phyloP scores from a whole-genome alignment of 1,140 invertebrate genomes.

The Lucilia cuprina region DNA sequence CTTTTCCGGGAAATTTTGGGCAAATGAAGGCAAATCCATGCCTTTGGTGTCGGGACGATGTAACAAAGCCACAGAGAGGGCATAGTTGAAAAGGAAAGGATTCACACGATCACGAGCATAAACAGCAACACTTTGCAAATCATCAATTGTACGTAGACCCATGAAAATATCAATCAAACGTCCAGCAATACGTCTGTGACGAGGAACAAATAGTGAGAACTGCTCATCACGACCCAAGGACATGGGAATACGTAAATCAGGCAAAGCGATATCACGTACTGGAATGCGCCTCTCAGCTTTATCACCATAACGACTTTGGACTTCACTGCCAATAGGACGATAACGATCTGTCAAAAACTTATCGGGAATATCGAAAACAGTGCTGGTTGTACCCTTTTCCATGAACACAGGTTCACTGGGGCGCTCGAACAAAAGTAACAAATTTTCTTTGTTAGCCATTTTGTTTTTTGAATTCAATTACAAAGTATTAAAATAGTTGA shows the following conservation, averaged over 20 bases:
- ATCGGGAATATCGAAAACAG: conserved; percentile 71
- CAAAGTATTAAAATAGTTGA: no score
- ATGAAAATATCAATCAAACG: conserved; percentile 76
- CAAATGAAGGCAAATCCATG: conserved; percentile 73
- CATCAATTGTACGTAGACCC: conserved; percentile 75
- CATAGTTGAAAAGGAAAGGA: conserved; percentile 80
- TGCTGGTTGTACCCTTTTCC: conserved; percentile 46
- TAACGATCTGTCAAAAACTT: conserved; percentile 71
- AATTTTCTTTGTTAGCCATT: conserved; percentile 62
- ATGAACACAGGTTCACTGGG: conserved; percentile 74
- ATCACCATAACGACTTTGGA: conserved; percentile 67
- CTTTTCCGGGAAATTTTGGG: conserved; percentile 79
- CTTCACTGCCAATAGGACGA: conserved; percentile 64
- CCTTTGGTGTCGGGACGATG: conserved; percentile 79
- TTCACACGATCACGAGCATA: conserved; percentile 79
- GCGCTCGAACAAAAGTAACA: conserved; percentile 74
- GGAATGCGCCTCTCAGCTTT: conserved; percentile 67
- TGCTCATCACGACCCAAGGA: conserved; percentile 71
- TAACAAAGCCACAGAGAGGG: conserved; percentile 75
- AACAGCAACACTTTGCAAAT: conserved; percentile 73
- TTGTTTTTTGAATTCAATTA: no score
- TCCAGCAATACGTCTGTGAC: conserved; percentile 73
- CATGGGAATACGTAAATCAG: conserved; percentile 72
- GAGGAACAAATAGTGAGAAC: conserved; percentile 79
- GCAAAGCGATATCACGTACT: conserved; percentile 70